Evolutionary conservation across 2,888 invertebrate genomes (phyloP), one percentile per base, ranked within the genome.

Genomic region (Ariolimax columbianus): DNA sequence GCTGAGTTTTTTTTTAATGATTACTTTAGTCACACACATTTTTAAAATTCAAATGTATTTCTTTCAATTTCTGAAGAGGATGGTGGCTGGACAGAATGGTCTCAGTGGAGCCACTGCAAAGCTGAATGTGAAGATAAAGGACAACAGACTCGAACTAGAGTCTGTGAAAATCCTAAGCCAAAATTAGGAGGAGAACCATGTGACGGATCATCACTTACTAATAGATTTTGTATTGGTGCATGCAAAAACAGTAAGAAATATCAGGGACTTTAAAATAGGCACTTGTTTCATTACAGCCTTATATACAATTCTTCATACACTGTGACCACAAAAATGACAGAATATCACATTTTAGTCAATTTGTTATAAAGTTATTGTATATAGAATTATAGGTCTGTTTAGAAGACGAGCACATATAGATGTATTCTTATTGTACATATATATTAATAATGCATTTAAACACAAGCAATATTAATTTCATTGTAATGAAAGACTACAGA

Each of bases 61-160:
- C 3, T 14, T 63, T 23, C 2, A 63, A n/a, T n/a, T n/a, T 47
- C 55, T 36, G 9, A 59, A 86, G 89, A 87, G 68, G 88, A 89
- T 80, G 89, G 89, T 26, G 86, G 68, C 26, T 89, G 88, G 88
- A 84, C 87, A 38, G 83, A 84, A 19, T 89, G 89, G 89, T 82
- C 87, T 30, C 63, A 33, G 14, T 89, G 89, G 89, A 75, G 77
- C 72, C 36, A 14, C 11, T 89, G 89, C 82, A 66, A 55, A 3
- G 88, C 86, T 26, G 73, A 86, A 30, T 89, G 89, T 78, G 88
- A 87, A 33, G 84, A 81, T n/a, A 72, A 68, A 38, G 86, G 88
- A 9, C 78, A 30, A 47, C 84, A 86, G 66, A 79, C 43, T 3
- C 79, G 89, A 43, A 83, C 79, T 0, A 73, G 89, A 51, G 59